Conservation (phyloP, 2,113 vertebrate genomes). For the Vombatus ursinus region DNA sequence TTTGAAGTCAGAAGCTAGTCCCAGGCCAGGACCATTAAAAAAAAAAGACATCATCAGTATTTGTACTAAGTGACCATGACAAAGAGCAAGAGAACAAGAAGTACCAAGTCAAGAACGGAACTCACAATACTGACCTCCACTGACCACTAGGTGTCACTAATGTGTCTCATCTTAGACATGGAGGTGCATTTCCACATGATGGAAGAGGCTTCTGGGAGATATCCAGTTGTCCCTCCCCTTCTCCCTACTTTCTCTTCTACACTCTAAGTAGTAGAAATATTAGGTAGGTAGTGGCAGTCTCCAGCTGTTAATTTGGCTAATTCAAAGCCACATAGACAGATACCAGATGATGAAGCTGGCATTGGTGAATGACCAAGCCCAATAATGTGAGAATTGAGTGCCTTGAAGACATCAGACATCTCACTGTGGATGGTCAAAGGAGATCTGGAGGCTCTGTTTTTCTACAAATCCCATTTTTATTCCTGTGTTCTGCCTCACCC, state of each 20-base stretch:
- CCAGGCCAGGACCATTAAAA: background rate
- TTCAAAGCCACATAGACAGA: background rate
- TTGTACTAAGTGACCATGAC: background rate
- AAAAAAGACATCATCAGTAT: background rate
- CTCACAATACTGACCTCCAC: background rate
- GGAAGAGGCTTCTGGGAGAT: slow-evolving; percentile 59
- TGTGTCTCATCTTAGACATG: slow-evolving; percentile 25
- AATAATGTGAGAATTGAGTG: background rate
- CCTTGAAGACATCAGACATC: background rate
- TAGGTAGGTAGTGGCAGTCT: background rate
- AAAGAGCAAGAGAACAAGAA: background rate
- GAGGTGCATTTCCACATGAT: background rate
- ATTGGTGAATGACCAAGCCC: background rate
- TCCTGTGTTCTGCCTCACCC: background rate
- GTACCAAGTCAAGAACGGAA: background rate
- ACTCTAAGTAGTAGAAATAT: background rate
- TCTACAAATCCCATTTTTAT: background rate
- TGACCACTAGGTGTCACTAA: slow-evolving; percentile 72
- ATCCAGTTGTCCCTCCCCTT: slow-evolving; percentile 25
- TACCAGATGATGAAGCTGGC: background rate
- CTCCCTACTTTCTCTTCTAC: background rate
- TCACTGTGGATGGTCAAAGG: background rate
- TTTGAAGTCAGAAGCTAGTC: background rate
- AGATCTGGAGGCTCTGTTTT: background rate
- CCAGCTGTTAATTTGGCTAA: background rate